Evolutionary conservation across 2,888 invertebrate species (phyloP).

Genomic region (Tineola bisselliella): DNA sequence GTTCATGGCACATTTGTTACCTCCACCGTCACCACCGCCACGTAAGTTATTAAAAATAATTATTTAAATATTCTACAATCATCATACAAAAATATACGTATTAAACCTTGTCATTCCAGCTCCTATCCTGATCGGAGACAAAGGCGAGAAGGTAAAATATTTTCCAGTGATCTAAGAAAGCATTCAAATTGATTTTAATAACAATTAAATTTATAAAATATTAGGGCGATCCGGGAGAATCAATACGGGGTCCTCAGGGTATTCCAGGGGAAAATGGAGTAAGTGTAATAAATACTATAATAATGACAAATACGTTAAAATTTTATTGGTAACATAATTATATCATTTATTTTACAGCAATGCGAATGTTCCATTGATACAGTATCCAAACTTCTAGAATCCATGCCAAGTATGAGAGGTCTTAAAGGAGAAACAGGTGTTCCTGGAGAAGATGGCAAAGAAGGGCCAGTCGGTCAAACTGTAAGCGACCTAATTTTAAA

Average conservation of each 20-base stretch:
- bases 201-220: not conserved
- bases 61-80: not conserved
- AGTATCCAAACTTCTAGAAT: slow-evolving; percentile 32
- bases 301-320: too few species aligned
- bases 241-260: slow-evolving; percentile 25
- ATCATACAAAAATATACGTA: too few species aligned
- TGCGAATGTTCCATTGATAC: slow-evolving; percentile 39
- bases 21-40: slow-evolving; percentile 12
- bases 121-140: slow-evolving; percentile 23
- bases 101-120: slow-evolving; percentile 10
- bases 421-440: slow-evolving; percentile 63
- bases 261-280: slow-evolving; percentile 73
- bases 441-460: not conserved
- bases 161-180: not conserved
- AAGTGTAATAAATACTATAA: slow-evolving; percentile 40
- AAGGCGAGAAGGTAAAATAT: slow-evolving; percentile 19
- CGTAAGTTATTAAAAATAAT: slow-evolving; percentile 12
- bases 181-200: too few species aligned
- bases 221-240: slow-evolving; percentile 31
- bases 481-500: too few species aligned
- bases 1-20: slow-evolving; percentile 5
- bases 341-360: slow-evolving; percentile 23
- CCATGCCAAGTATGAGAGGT: slow-evolving; percentile 58
- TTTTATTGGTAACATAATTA: not conserved
- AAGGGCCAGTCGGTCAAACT: too few species aligned